Conservation (phyloP, 2,888 invertebrate genomes). For the Arge pagana region DNA sequence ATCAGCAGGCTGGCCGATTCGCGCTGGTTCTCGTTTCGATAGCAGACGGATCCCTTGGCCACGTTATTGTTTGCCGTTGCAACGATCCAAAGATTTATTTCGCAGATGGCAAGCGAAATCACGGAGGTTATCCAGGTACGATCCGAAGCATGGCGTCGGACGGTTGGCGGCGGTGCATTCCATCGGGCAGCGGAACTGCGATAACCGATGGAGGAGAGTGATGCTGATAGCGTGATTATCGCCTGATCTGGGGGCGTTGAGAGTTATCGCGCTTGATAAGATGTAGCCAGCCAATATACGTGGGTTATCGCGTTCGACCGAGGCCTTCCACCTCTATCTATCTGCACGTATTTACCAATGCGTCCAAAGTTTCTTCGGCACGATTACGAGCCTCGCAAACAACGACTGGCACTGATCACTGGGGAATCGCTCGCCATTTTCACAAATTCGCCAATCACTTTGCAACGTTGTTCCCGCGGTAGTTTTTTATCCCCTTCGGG, state of each 20-base stretch:
- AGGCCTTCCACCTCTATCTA: constrained; percentile 45
- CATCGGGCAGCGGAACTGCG: not conserved
- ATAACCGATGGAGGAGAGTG: constrained; percentile 35
- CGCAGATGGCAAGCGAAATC: no score
- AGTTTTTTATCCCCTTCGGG: constrained; percentile 20
- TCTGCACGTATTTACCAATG: constrained; percentile 22
- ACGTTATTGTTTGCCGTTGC: no score
- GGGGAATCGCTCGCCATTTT: no score
- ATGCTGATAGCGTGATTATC: constrained; percentile 54
- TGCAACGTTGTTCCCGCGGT: no score
- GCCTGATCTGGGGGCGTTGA: constrained; percentile 58
- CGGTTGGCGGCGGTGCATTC: not conserved
- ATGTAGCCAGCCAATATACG: constrained; percentile 44
- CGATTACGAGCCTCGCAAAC: not conserved
- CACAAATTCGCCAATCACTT: no score
- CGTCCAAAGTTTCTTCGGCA: constrained; percentile 20
- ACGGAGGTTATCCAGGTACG: no score
- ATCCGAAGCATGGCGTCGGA: no score
- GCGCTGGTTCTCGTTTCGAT: no score
- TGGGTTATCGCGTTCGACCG: constrained; percentile 55
- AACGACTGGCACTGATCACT: no score
- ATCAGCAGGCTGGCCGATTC: no score
- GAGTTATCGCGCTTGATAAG: constrained; percentile 52
- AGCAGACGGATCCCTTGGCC: no score
- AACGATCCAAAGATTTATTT: no score